Evolutionary conservation across 2,113 vertebrate genomes (phyloP).

Genomic region (Ursus arctos): DNA sequence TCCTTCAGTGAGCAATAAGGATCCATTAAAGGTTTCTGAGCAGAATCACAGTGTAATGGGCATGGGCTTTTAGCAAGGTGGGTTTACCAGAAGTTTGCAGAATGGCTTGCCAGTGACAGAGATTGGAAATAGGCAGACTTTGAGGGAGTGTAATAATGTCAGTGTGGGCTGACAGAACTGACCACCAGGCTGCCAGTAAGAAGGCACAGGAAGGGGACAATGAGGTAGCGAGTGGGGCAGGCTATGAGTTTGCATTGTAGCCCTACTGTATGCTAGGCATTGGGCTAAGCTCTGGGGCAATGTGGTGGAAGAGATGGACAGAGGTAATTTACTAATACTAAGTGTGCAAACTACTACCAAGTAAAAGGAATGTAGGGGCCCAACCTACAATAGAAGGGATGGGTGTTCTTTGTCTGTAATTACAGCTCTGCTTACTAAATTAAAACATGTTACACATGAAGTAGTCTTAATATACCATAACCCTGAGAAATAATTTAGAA

Average conservation of each 20-base stretch:
- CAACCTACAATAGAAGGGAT: neutral
- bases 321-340: neutral
- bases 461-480: neutral
- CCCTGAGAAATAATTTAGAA: neutral
- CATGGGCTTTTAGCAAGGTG: neutral
- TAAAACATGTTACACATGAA: neutral
- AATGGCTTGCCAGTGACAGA: neutral
- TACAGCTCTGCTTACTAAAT: neutral
- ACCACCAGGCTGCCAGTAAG: neutral
- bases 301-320: neutral
- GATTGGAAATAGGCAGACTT: neutral
- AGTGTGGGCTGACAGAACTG: too few relatives aligned
- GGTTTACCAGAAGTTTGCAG: neutral
- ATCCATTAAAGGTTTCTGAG: neutral
- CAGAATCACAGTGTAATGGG: neutral
- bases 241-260: neutral
- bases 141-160: neutral
- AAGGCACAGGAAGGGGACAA: neutral
- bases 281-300: neutral
- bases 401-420: neutral
- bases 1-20: neutral
- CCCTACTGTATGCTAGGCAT: neutral
- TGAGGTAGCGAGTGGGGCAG: neutral
- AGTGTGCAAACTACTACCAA: neutral
- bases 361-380: neutral